Evolutionary conservation across 2,113 vertebrate species (phyloP), one percentile per base, ranked within the genome.

Genomic region (Indicator indicator): DNA sequence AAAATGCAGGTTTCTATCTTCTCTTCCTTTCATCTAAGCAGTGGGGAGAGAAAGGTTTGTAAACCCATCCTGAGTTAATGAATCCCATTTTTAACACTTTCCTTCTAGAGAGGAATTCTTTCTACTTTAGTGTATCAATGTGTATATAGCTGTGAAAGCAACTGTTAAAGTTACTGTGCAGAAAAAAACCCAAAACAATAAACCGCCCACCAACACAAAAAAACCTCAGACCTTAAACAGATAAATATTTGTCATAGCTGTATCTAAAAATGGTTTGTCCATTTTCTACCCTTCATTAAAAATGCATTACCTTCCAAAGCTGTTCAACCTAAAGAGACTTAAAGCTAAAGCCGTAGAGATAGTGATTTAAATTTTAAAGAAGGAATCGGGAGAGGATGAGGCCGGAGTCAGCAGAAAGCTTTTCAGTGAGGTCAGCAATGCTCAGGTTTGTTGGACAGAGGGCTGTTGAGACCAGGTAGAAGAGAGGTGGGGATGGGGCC

Each of bases 271-370:
- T 48, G 48, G 38, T 44, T 80, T 83, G 52, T 83, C 65, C 32
- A 24, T 94, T 86, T 93, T 74, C 52, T 52, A 48, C 33, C 10
- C 15, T 77, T 90, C 42, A 40, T 93, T 81, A 90, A 86, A 96
- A 94, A 92, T 87, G 12, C 23, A 78, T 90, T 79, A 24, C 9
- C 40, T 89, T 94, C 68, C 11, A 4, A 73, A 87, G 58, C 55
- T 89, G 8, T 26, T 75, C 0, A 1, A 38, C 59, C 21, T 82
- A 59, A 73, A 72, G 70, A 69, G 44, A 55, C n/a, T 74, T 78
- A 70, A 80, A 88, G 27, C 72, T 81, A 54, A 75, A 89, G 38
- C 86, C 84, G 72, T 48, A 60, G 12, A 9, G 67, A n/a, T 1
- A 75, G 17, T 62, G 72, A 71, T 36, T 91, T 63, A 68, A 64